Evolutionary conservation across 1,140 invertebrate species (phyloP).

Genomic region (Drosophila arizonae): DNA sequence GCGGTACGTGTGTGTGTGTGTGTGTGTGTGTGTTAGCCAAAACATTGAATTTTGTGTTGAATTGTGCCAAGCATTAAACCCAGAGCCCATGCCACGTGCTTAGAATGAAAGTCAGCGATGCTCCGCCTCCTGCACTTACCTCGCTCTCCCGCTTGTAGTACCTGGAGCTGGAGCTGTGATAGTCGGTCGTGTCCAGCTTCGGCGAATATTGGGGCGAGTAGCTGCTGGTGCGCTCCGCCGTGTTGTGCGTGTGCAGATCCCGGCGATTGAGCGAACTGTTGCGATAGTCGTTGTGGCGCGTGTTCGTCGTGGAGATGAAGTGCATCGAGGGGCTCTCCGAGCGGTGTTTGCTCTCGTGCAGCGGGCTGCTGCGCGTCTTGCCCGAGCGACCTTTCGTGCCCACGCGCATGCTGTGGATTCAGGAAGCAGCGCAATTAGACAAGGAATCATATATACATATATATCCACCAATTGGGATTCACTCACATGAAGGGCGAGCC

Average conservation of each 20-base stretch:
- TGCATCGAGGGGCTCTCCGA: conserved; percentile 82
- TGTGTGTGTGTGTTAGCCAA: conserved; percentile 55
- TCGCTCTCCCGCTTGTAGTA: conserved; percentile 82
- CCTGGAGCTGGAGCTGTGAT: conserved; percentile 73
- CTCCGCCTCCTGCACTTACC: conserved; percentile 53
- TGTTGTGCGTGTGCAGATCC: conserved; percentile 45
- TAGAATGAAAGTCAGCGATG: conserved; percentile 2
- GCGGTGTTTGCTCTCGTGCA: conserved; percentile 79
- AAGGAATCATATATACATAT: background rate
- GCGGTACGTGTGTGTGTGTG: conserved; percentile 24
- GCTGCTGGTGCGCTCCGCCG: conserved; percentile 71
- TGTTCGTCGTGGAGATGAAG: conserved; percentile 74
- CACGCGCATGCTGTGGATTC: conserved; percentile 85
- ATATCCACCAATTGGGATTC: fast-evolving
- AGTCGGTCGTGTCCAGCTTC: conserved; percentile 75
- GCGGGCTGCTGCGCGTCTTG: conserved; percentile 81
- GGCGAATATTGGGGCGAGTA: conserved; percentile 80
- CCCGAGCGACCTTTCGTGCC: conserved; percentile 86
- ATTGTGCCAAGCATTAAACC: conserved; percentile 44
- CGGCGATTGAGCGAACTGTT: conserved; percentile 65
- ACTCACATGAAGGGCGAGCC: conserved; percentile 90
- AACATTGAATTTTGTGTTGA: conserved; percentile 67
- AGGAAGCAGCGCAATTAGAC: no score
- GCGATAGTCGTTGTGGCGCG: conserved; percentile 77
- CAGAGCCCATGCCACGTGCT: conserved; percentile 50